Conservation (phyloP, 2,113 vertebrate genomes). For the Rhombomys opimus region DNA sequence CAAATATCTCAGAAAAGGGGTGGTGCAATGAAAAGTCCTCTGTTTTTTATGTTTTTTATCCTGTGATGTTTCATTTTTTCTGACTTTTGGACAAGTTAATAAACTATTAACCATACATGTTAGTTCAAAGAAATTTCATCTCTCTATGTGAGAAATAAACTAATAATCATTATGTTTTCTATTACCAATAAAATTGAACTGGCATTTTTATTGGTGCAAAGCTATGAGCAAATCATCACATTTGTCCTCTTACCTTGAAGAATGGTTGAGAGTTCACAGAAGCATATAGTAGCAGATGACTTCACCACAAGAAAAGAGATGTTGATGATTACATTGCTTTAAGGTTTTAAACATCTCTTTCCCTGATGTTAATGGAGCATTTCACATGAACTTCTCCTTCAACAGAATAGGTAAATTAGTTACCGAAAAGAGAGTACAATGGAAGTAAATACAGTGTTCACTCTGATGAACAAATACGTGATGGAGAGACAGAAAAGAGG, state of each 20-base stretch:
- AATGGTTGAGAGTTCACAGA: not conserved
- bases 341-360: constrained; percentile 3
- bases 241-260: not conserved
- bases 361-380: not conserved
- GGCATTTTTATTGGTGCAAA: not conserved
- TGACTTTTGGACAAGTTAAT: constrained; percentile 2
- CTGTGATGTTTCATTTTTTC: constrained; percentile 1
- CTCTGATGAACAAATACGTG: not conserved
- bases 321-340: not conserved
- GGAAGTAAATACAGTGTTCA: too few relatives aligned
- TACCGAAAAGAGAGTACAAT: not conserved
- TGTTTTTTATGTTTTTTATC: not conserved
- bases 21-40: not conserved
- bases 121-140: not conserved
- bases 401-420: not conserved
- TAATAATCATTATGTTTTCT: not conserved
- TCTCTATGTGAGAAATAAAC: not conserved
- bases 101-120: constrained; percentile 9
- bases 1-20: not conserved
- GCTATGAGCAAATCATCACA: not conserved
- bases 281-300: not conserved
- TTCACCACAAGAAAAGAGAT: not conserved
- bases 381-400: not conserved
- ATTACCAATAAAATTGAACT: not conserved
- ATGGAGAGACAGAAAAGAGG: not conserved